These are phyloP conservation scores for Lagopus leucura DNA, from an alignment of 2,113 vertebrate species.

Conservation along the genomic window DNA sequence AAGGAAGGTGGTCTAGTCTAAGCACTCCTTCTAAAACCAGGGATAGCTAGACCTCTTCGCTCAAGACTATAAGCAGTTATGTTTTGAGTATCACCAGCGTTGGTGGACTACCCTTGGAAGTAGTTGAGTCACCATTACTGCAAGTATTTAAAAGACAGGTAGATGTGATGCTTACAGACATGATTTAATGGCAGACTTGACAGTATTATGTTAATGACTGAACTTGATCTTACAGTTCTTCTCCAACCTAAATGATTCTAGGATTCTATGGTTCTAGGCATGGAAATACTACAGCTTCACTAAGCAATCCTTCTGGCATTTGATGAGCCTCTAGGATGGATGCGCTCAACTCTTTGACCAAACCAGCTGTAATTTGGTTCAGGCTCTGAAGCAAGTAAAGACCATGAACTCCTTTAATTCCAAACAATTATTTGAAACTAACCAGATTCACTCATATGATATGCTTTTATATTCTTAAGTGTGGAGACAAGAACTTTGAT, in stretches of 20 bases:
- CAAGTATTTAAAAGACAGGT: no score
- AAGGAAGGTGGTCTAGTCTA: neutral
- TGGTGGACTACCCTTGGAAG: no score
- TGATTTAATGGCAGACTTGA: no score
- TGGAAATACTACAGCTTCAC: neutral
- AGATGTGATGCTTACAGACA: no score
- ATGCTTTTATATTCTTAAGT: neutral
- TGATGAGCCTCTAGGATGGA: neutral
- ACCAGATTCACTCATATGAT: neutral
- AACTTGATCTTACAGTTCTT: no score
- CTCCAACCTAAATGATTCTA: no score
- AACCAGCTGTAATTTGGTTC: neutral
- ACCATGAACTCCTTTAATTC: neutral
- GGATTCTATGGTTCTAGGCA: neutral
- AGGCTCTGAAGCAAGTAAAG: neutral
- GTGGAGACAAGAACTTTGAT: fast-evolving
- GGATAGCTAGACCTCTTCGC: neutral
- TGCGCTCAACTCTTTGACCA: neutral
- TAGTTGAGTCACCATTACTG: no score
- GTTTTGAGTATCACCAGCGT: neutral
- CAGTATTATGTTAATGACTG: no score
- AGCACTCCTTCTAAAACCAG: neutral
- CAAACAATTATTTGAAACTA: neutral
- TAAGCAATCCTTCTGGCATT: neutral
- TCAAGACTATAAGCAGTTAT: neutral